Evolutionary conservation across 2,113 vertebrate genomes (phyloP), one percentile per base, ranked within the genome.

Genomic region (Grammomys dolichurus): DNA sequence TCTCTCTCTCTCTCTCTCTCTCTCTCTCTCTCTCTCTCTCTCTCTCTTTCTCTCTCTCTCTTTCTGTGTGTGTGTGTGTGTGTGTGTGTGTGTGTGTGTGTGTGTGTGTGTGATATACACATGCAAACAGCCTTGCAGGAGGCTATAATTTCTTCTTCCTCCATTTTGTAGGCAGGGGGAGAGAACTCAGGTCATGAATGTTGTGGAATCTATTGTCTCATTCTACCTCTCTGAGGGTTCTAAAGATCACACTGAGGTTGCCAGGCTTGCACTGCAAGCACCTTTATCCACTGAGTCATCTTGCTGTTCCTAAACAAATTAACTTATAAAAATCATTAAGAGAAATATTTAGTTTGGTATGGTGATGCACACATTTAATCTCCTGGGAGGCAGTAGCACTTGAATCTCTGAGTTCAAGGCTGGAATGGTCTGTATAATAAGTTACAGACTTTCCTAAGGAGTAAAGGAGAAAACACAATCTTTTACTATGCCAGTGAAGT

Each of bases 401-500:
- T 20, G 17, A 0, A 36, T 36, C 31, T 54, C 31, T 54, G 28
- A 26, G 19, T 82, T 81, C 33, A 36, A 81, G 31, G 17, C 9
- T 56, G 28, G 33, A 22, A 10, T 56, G 19, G 33, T n/a, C 17
- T 81, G 33, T 36, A n/a, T 28, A n/a, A 19, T 40, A 7, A 60
- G 22, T 76, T 91, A 65, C 9, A 91, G 26, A 77, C 10, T 89
- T 93, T 93, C 33, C 51, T 93, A 70, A n/a, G 20, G 43, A 13
- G 24, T 65, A 80, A 75, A n/a, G 22, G 31, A 93, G 13, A 89
- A 93, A 80, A 65, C 54, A 67, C n/a, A 56, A 89, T 31, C 73
- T 93, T 93, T 96, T 31, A 48, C 26, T 72, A n/a, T 51, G 11
- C 48, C 36, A 89, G 24, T 76, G 33, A 87, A 87, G 24, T 89